Base-by-base conservation (phyloP, 2,888 invertebrate genomes). In the Gastrophysa polygoni region DNA sequence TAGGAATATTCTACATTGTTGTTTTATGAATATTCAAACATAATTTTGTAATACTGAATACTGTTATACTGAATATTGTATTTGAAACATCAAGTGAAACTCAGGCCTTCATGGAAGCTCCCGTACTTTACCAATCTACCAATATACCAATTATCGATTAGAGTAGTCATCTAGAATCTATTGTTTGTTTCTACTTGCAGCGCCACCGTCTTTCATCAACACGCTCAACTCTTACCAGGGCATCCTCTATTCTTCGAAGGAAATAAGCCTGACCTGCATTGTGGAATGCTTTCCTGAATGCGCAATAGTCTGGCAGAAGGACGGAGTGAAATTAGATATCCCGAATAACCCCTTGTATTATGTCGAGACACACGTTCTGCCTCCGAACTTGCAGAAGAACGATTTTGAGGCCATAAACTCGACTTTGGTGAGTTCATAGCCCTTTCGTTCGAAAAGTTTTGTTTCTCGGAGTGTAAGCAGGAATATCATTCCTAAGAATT, bases 211-310 rank as follows among this genome's bases (percentile, higher is more conserved):
- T 65, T 95, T 96, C 82, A 94, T 95, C 72, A 89, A 91, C 73
- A 90, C 91, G 17, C 87, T 95, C 76, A 89, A 88, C 43, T 91
- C 91, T 1, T 94, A 94, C 82, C 90, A 90, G 61, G 95, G 95
- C 1, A 88, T 89, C 46, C 82, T 91, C 11, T 92, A 90, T 81
- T 91, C 91, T 58, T 89, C 92, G 10, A 82, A 84, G 56, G 83
- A 86, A 71, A 85, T 88, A 59, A 86, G 85, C 58, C 84, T 96
- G 14, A 91, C 91, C 1, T 96, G 95, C 79, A 89, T 93, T 66
- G 92, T 96, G 57, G 96, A 96, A 78, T 96, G 95, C 77, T 91
- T 90, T 8, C 96, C 96, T 0, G 85, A 90, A 32, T 96, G 96
- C 82, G 87, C 89, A 68, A 90, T 96, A 59, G 85, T 89, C 20